Conservation (phyloP, 2,797 vertebrate genomes). For the Ctenopoma multispine region DNA sequence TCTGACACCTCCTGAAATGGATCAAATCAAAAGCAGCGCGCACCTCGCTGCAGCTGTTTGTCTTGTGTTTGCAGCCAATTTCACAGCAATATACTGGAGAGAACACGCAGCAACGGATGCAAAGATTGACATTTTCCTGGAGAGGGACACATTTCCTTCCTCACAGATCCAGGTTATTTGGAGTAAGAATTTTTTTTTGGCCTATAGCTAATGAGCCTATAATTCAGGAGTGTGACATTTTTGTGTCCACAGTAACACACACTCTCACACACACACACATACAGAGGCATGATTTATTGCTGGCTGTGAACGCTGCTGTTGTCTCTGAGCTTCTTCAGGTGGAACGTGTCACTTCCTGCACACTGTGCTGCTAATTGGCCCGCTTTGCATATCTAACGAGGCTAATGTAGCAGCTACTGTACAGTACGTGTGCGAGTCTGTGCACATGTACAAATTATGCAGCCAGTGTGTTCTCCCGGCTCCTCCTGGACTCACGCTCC, state of each 20-base stretch:
- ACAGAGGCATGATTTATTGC: constrained; percentile 63
- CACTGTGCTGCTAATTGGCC: constrained; percentile 76
- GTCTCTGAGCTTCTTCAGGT: constrained; percentile 75
- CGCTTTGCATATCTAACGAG: constrained; percentile 82
- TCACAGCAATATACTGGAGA: constrained; percentile 44
- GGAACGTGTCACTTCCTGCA: constrained; percentile 79
- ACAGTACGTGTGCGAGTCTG: neutral
- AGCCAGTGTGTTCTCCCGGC: constrained; percentile 23
- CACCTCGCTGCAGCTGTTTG: constrained; percentile 41
- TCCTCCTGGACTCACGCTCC: constrained; percentile 22
- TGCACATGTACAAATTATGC: constrained; percentile 42
- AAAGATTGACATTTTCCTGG: constrained; percentile 28
- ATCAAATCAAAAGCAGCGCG: constrained; percentile 45
- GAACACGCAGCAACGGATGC: constrained; percentile 32
- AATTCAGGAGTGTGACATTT: constrained; percentile 54
- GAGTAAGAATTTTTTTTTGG: constrained; percentile 21
- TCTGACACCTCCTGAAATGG: constrained; percentile 52
- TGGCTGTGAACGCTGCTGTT: constrained; percentile 29
- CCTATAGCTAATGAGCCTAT: constrained; percentile 53
- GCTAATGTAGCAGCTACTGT: constrained; percentile 72
- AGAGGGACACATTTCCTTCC: neutral
- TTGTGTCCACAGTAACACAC: constrained; percentile 30
- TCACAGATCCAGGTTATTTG: constrained; percentile 24
- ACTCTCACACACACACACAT: constrained; percentile 24
- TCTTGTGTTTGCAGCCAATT: constrained; percentile 53